Evolutionary conservation across 1,140 invertebrate species (phyloP).

Genomic region (Drosophila lowei): DNA sequence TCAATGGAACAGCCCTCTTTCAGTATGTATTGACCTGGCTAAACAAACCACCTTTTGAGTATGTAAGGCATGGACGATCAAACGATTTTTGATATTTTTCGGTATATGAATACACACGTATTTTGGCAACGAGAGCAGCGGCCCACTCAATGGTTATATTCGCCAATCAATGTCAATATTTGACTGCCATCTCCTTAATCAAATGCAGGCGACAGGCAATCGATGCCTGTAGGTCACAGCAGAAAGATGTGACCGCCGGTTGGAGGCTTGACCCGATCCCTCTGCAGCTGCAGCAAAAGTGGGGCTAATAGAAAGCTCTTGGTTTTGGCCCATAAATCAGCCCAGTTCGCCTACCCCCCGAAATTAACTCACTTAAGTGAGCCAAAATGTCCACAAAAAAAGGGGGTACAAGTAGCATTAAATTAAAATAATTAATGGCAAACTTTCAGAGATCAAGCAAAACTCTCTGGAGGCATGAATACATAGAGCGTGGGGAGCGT

Average conservation of each 20-base stretch:
- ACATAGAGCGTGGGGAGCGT: slow-evolving; percentile 22
- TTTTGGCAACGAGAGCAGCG: slow-evolving; percentile 34
- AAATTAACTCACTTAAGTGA: slow-evolving; percentile 44
- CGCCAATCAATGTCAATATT: slow-evolving; percentile 68
- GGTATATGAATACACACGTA: too few species aligned
- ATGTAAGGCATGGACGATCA: slow-evolving; percentile 23
- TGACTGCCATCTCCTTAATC: slow-evolving; percentile 54
- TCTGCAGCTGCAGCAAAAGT: neutral
- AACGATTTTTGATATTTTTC: too few species aligned
- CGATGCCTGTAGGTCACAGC: slow-evolving; percentile 46
- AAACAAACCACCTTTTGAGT: slow-evolving; percentile 14
- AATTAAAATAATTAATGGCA: slow-evolving; percentile 67
- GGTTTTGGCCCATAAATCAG: slow-evolving; percentile 44
- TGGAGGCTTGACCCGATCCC: slow-evolving; percentile 29
- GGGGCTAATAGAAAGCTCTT: slow-evolving; percentile 44
- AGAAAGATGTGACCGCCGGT: neutral
- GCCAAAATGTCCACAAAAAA: slow-evolving; percentile 24
- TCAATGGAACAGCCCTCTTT: slow-evolving; percentile 31
- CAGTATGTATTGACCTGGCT: slow-evolving; percentile 32
- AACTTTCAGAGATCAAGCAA: slow-evolving; percentile 34
- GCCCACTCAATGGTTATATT: slow-evolving; percentile 48
- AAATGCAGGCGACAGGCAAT: slow-evolving; percentile 30
- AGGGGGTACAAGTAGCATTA: slow-evolving; percentile 50
- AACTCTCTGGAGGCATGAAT: slow-evolving; percentile 27
- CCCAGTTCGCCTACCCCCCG: slow-evolving; percentile 15